phyloP scores from a whole-genome alignment of 2,113 vertebrate genomes.

The Bujurquina vittata region DNA sequence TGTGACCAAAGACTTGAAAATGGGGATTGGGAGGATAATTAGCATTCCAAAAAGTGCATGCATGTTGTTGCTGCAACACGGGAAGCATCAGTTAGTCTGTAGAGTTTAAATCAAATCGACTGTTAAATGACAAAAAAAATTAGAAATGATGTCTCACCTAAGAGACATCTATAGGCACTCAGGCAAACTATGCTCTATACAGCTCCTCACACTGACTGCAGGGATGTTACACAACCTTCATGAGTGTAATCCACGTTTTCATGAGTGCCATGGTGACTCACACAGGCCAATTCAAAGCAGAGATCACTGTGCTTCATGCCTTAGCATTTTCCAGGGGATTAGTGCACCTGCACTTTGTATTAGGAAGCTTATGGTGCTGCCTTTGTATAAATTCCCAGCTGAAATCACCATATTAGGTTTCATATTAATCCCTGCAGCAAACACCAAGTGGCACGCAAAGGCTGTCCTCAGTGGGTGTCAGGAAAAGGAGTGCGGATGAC shows the following conservation, averaged over 20 bases:
- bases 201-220: conserved; percentile 1
- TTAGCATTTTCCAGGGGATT: conserved; percentile 37
- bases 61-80: not conserved
- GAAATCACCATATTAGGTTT: conserved; percentile 52
- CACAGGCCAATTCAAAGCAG: conserved; percentile 48
- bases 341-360: conserved; percentile 55
- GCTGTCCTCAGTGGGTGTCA: conserved; percentile 2
- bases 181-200: not conserved
- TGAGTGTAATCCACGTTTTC: conserved; percentile 33
- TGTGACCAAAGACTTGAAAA: conserved; percentile 4
- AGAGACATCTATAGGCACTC: not conserved
- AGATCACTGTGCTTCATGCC: conserved; percentile 33
- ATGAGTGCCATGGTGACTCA: conserved; percentile 39
- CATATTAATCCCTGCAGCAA: conserved; percentile 51
- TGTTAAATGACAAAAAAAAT: not conserved
- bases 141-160: not conserved
- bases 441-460: conserved; percentile 14
- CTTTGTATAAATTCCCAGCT: conserved; percentile 57
- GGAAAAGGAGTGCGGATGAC: conserved; percentile 10
- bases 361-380: conserved; percentile 26
- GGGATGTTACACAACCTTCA: conserved; percentile 37
- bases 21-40: conserved; percentile 18
- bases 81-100: not conserved
- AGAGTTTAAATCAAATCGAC: not conserved
- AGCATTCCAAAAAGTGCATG: not conserved